These are phyloP conservation scores for Steromphala cineraria DNA, from an alignment of 2,888 invertebrate species.

Conservation along the genomic window DNA sequence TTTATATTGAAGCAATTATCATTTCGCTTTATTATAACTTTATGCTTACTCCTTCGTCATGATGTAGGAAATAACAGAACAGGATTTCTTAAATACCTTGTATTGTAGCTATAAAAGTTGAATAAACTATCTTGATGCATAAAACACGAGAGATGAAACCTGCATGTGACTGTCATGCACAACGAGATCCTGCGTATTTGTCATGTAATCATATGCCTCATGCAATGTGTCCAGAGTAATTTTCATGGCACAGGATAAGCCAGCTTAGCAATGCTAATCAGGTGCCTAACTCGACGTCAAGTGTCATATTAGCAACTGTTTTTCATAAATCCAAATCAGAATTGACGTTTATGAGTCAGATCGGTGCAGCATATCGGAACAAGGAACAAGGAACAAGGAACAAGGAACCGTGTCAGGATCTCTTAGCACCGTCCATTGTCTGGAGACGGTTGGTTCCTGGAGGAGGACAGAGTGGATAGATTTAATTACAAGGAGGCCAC, in stretches of 20 bases:
- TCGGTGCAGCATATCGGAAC: neutral
- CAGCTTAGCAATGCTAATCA: slow-evolving; percentile 9
- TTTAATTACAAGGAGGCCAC: neutral
- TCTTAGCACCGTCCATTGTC: neutral
- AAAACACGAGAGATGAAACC: no score
- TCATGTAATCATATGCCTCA: neutral
- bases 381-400: neutral
- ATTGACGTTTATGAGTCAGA: slow-evolving; percentile 5
- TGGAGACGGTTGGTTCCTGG: neutral
- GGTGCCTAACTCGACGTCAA: neutral
- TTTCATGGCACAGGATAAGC: neutral
- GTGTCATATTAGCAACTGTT: slow-evolving; percentile 12
- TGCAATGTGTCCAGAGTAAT: neutral
- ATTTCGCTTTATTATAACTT: no score
- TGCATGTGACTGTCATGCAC: no score
- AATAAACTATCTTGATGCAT: no score
- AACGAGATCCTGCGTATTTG: neutral
- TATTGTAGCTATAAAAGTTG: no score
- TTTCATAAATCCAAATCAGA: slow-evolving; percentile 5
- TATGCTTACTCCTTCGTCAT: no score
- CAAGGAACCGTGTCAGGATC: neutral
- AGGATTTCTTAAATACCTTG: no score
- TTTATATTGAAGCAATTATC: no score
- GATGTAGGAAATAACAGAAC: no score
- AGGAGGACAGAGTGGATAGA: neutral